Base-by-base conservation (phyloP, 23 tunicate species). In the Phallusia fumigata region DNA sequence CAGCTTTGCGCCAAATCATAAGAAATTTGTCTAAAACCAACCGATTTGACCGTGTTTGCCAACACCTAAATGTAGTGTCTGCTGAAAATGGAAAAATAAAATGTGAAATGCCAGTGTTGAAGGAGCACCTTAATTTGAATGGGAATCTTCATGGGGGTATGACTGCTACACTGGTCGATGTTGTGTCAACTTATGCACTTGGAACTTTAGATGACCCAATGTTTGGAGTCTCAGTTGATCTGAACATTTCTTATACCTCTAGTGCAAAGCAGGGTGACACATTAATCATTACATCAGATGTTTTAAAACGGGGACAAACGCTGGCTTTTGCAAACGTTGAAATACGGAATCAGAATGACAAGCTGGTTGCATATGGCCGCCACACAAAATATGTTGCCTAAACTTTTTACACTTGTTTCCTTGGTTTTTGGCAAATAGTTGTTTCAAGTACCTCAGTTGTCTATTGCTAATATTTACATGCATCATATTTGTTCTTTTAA, bases 61-160 rank as follows among this genome's bases (percentile, higher is more conserved):
- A 88, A 36, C 89, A 90, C 40, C 26, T 89, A 5, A 74, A 86
- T 85, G 83, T 89, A 8, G 19, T 89, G 19, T 87, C 91, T 0
- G 95, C 88, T 3, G 76, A 28, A 36, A 47, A 85, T 32, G 98
- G 98, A 6, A 85, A 89, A 83, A 64, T 94, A 24, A 52, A 82
- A 13, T 85, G 91, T 65, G 87, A 81, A 86, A 79, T 94, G 90
- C 79, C 80, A 31, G 94, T 94, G 30, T 26, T 50, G 50, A 82
- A 85, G 33, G 94, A 89, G 72, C 94, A 89, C 79, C 52, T 86
- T 32, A 94, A 94, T 76, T 49, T 72, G 72, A 50, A 40, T 40
- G 93, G 89, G n/a, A 81, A 73, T 75, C 40, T 94, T 32, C 98
- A 94, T 86, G 98, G 98, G 30, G 98, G 98, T 3, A 65, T 75